Evolutionary conservation across 2,888 invertebrate genomes (phyloP).

Genomic region (Frankliniella intonsa): DNA sequence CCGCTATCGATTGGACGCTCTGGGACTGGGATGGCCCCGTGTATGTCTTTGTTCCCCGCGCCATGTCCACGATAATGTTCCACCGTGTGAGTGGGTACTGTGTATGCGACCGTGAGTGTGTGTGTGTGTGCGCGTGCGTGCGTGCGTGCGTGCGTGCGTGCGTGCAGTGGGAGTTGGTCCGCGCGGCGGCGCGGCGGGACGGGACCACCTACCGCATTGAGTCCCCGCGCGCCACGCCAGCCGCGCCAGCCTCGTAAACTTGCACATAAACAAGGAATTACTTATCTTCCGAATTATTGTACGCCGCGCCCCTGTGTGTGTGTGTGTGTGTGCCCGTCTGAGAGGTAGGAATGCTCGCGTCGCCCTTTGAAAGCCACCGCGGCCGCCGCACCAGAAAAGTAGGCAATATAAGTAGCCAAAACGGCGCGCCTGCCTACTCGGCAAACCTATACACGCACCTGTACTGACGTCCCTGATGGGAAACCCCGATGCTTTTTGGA

Average conservation of each 20-base stretch:
- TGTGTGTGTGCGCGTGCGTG: neutral
- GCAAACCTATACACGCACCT: no score
- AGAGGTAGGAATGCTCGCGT: neutral
- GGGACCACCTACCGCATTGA: conserved; percentile 1
- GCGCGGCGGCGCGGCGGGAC: neutral
- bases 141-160: neutral
- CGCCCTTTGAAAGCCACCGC: no score
- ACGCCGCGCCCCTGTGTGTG: neutral
- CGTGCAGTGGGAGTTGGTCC: neutral
- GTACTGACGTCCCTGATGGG: no score
- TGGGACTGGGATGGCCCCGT: no score
- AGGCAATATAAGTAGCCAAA: no score
- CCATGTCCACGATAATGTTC: no score
- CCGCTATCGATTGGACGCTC: no score
- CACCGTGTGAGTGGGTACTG: neutral
- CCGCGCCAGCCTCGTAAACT: conserved; percentile 12
- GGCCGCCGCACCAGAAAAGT: no score
- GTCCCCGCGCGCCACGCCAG: neutral
- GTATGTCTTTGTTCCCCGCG: neutral
- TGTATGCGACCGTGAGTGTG: neutral
- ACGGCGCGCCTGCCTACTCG: no score
- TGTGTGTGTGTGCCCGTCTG: neutral
- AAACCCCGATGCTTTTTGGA: no score
- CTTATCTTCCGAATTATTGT: conserved; percentile 27
- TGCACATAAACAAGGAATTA: conserved; percentile 27